phyloP scores from a whole-genome alignment of 2,113 vertebrate species.

The Indicator indicator region DNA sequence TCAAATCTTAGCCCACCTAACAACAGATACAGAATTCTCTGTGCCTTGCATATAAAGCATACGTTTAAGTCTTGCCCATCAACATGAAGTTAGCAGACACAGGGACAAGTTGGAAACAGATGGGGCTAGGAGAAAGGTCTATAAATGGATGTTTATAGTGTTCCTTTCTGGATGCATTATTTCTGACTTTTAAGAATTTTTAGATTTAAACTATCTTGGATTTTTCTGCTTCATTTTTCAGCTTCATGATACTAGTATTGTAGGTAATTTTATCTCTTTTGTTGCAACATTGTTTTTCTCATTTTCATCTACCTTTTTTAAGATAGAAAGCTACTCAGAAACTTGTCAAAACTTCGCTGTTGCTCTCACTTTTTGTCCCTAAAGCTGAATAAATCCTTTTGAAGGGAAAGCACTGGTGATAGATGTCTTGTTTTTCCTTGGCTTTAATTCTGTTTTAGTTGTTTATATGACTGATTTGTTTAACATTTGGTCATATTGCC shows the following conservation, averaged over 20 bases:
- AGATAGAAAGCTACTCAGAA: background rate
- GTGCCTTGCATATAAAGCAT: background rate
- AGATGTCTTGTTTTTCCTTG: background rate
- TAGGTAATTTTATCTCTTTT: background rate
- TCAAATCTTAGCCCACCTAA: background rate
- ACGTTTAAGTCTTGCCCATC: background rate
- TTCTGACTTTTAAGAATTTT: background rate
- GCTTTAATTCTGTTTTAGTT: background rate
- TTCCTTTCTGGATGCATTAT: background rate
- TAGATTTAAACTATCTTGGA: background rate
- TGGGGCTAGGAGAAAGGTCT: background rate
- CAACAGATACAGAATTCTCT: background rate
- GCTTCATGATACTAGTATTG: background rate
- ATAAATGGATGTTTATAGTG: background rate
- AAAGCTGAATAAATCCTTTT: background rate
- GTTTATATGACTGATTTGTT: background rate
- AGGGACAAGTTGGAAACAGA: background rate
- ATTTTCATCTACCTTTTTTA: background rate
- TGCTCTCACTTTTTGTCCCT: background rate
- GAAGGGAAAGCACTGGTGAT: background rate
- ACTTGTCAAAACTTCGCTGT: background rate
- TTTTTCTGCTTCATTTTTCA: background rate
- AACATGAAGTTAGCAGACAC: background rate
- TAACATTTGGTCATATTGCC: background rate
- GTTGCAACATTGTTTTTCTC: fast-evolving